Conservation (phyloP, 30 jellyfish, hydroid and myxozoan genomes). For the Aurelia sp. region DNA sequence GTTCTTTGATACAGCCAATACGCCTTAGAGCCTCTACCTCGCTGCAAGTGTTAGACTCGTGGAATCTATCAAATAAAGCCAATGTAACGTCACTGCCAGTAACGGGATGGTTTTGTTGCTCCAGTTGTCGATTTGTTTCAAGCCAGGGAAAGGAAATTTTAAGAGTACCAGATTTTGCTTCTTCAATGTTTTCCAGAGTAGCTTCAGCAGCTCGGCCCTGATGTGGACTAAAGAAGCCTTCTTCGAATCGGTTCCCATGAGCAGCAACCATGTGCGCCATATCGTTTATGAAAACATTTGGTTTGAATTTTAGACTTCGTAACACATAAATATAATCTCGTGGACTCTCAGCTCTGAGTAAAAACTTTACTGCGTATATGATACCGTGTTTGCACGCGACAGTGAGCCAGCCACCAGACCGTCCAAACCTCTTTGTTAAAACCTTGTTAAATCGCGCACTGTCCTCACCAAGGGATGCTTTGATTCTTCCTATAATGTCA, state of each 20-base stretch:
- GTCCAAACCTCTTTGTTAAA: slow-evolving; percentile 41
- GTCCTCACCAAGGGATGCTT: slow-evolving; percentile 8
- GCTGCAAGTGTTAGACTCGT: slow-evolving; percentile 20
- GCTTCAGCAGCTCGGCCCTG: slow-evolving; percentile 57
- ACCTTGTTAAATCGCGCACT: slow-evolving; percentile 25
- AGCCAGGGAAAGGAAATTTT: slow-evolving; percentile 58
- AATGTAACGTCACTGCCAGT: slow-evolving; percentile 29
- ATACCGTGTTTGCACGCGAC: slow-evolving; percentile 50
- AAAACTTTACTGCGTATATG: slow-evolving; percentile 30
- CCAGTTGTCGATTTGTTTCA: neutral
- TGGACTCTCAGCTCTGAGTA: slow-evolving; percentile 62
- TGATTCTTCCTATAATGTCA: slow-evolving; percentile 42
- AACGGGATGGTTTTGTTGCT: slow-evolving; percentile 8
- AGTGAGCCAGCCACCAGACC: slow-evolving; percentile 73
- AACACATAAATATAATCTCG: slow-evolving; percentile 48
- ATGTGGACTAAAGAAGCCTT: slow-evolving; percentile 32
- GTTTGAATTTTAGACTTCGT: slow-evolving; percentile 32
- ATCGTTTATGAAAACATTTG: slow-evolving; percentile 47
- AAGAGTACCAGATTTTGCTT: slow-evolving; percentile 23
- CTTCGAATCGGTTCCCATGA: slow-evolving; percentile 39
- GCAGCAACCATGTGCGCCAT: slow-evolving; percentile 67
- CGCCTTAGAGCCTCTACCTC: slow-evolving; percentile 43
- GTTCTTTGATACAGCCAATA: slow-evolving; percentile 18
- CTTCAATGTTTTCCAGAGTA: slow-evolving; percentile 4
- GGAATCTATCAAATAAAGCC: slow-evolving; percentile 38